These are phyloP conservation scores for Mionectes olivaceus DNA, from an alignment of 2,797 vertebrate species.

Conservation along the genomic window DNA sequence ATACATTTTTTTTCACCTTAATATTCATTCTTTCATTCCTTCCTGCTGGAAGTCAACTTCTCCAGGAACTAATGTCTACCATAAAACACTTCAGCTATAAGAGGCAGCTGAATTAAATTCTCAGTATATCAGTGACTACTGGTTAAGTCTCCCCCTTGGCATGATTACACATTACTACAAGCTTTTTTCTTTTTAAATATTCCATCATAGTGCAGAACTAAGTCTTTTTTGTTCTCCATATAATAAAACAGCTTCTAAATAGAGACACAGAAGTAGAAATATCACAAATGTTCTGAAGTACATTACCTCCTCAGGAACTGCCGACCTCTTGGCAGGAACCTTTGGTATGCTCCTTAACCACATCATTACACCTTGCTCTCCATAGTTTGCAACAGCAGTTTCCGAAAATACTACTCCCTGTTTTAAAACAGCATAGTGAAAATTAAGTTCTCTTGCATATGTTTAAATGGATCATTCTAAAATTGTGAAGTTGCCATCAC, in stretches of 20 bases:
- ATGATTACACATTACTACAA: neutral
- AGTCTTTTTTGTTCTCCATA: neutral
- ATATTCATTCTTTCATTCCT: neutral
- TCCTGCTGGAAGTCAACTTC: neutral
- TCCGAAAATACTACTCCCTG: slow-evolving; percentile 91
- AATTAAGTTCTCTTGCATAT: neutral
- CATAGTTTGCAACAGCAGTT: slow-evolving; percentile 90
- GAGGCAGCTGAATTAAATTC: neutral
- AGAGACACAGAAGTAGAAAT: neutral
- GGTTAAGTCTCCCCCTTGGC: neutral
- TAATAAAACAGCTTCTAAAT: neutral
- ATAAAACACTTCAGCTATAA: neutral
- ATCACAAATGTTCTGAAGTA: neutral
- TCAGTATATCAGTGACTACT: neutral
- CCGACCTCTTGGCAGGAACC: slow-evolving; percentile 88
- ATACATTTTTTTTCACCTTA: neutral
- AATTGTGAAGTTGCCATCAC: neutral
- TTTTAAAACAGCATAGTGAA: slow-evolving; percentile 22
- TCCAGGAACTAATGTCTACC: neutral
- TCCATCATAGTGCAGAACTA: neutral
- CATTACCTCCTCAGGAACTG: slow-evolving; percentile 93
- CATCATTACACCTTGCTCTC: slow-evolving; percentile 69
- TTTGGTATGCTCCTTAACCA: slow-evolving; percentile 72
- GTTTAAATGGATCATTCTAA: neutral
- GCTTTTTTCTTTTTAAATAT: neutral